Percentiles rank a stretch among this genome's conserved stretches.
Conservation (phyloP, 2,888 invertebrate species). For the Schrankia costaestrigalis region DNA sequence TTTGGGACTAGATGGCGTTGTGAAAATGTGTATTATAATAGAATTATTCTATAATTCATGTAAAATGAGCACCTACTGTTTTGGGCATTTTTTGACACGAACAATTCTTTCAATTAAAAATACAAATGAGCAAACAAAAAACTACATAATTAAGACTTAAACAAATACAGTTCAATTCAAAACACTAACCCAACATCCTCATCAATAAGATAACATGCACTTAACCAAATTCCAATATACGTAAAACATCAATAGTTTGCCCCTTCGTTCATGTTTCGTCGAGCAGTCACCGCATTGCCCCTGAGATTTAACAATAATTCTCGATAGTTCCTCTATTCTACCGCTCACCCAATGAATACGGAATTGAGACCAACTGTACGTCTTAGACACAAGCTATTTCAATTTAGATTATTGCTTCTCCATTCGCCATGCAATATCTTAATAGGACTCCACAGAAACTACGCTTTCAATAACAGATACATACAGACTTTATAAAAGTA, state of each 20-base stretch:
- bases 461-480: constrained; percentile 11
- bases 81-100: too few relatives aligned
- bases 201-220: constrained; percentile 5
- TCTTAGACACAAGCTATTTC: constrained; percentile 66
- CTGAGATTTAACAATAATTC: constrained; percentile 76
- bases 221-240: constrained; percentile 23
- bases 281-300: constrained; percentile 54
- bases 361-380: constrained; percentile 55
- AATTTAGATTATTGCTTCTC: constrained; percentile 71
- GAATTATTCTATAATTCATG: too few relatives aligned
- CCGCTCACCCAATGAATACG: constrained; percentile 69
- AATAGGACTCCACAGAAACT: too few relatives aligned
- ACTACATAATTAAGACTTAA: too few relatives aligned
- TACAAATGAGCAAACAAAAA: too few relatives aligned
- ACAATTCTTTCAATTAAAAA: too few relatives aligned
- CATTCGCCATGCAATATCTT: constrained; percentile 48
- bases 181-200: background rate
- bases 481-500: constrained; percentile 24
- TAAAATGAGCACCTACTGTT: too few relatives aligned
- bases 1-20: too few relatives aligned
- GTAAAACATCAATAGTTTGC: constrained; percentile 28
- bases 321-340: constrained; percentile 66
- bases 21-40: too few relatives aligned
- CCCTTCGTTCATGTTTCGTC: constrained; percentile 32
- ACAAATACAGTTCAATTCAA: too few relatives aligned